Conservation (phyloP, 1,140 invertebrate species). For the Saxidomus purpurata region DNA sequence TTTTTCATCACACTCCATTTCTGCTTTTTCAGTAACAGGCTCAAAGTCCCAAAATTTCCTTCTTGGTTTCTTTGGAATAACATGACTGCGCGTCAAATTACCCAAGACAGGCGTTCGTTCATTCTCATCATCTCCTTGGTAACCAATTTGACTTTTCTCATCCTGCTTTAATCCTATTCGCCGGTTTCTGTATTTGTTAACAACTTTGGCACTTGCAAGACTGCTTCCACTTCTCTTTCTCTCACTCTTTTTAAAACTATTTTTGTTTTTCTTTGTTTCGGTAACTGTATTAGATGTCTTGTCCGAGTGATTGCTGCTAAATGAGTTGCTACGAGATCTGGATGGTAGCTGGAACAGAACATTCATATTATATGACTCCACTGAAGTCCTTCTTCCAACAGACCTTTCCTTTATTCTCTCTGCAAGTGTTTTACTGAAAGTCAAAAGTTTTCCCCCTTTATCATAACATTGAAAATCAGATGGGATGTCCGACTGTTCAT, state of each 20-base stretch:
- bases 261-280: not conserved
- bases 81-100: not conserved
- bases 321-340: constrained; percentile 39
- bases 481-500: constrained; percentile 15
- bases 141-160: constrained; percentile 45
- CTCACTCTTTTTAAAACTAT: not conserved
- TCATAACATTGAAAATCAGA: constrained; percentile 36
- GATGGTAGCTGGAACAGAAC: constrained; percentile 15
- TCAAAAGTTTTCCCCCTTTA: not conserved
- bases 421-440: constrained; percentile 52
- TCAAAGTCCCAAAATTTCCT: constrained; percentile 55
- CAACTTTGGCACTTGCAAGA: constrained; percentile 40
- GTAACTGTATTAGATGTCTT: not conserved
- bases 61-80: not conserved
- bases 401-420: constrained; percentile 55
- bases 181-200: constrained; percentile 48
- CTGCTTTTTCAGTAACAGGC: not conserved
- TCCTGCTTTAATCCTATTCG: not conserved
- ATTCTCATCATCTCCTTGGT: constrained; percentile 59
- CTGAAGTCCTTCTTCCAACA: constrained; percentile 14
- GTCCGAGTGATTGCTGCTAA: constrained; percentile 34
- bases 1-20: not conserved
- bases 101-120: not conserved
- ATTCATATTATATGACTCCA: constrained; percentile 37
- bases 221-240: constrained; percentile 41